Evolutionary conservation across 2,113 vertebrate species (phyloP).

Genomic region (Tor tambroides): DNA sequence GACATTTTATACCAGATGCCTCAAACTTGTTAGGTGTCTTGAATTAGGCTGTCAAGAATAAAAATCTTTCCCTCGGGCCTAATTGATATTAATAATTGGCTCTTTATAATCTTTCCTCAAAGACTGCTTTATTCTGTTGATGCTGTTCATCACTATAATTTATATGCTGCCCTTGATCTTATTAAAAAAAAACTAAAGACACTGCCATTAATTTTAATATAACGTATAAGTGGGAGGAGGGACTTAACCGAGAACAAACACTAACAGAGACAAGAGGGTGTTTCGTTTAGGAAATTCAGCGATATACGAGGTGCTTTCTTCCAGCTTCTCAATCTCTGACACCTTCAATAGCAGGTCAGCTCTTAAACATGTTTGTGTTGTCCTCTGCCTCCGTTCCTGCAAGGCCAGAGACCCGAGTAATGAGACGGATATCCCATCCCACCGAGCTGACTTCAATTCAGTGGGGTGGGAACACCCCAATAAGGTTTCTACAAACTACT

Average conservation of each 20-base stretch:
- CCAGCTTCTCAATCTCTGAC: conserved; percentile 30
- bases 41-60: background rate
- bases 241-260: background rate
- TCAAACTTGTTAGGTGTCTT: background rate
- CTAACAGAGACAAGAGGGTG: conserved; percentile 15
- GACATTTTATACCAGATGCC: background rate
- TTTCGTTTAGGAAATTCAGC: too few relatives aligned
- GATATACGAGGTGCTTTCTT: background rate
- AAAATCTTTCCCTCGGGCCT: background rate
- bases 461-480: conserved; percentile 48
- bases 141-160: background rate
- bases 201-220: conserved; percentile 18
- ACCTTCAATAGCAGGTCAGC: conserved; percentile 7
- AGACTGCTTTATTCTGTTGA: background rate
- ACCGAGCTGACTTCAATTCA: conserved; percentile 56
- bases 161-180: conserved; percentile 10
- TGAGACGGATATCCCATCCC: conserved; percentile 54
- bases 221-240: background rate
- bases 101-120: background rate
- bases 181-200: background rate
- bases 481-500: conserved; percentile 48
- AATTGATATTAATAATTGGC: conserved; percentile 20
- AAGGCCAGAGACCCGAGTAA: conserved; percentile 46
- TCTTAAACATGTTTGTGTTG: conserved; percentile 53
- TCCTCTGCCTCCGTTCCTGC: conserved; percentile 32